Conservation (phyloP, 2,113 vertebrate species). For the Xenopus laevis region DNA sequence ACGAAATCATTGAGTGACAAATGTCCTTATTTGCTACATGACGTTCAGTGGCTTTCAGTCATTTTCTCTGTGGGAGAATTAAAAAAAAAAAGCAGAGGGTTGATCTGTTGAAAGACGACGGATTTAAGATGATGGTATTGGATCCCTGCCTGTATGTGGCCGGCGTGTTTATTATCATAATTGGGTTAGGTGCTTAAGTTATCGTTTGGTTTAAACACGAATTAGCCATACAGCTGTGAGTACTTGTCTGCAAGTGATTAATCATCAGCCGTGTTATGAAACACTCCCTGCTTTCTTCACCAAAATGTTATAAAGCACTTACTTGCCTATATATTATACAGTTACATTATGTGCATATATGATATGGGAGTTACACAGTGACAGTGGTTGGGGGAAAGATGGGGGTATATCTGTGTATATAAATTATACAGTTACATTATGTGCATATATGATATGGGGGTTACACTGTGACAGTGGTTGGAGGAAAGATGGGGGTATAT, state of each 20-base stretch:
- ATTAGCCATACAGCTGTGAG: slow-evolving; percentile 56
- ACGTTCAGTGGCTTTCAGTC: slow-evolving; percentile 22
- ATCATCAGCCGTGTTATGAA: slow-evolving; percentile 32
- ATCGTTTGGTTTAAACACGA: slow-evolving; percentile 62
- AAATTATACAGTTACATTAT: no score
- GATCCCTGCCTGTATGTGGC: slow-evolving; percentile 58
- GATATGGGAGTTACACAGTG: no score
- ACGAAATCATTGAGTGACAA: neutral
- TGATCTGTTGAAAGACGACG: slow-evolving; percentile 50
- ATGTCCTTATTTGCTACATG: neutral
- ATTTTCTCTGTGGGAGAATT: slow-evolving; percentile 48
- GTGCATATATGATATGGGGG: no score
- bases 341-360: no score
- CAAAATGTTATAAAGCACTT: no score
- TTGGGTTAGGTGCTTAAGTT: slow-evolving; percentile 59
- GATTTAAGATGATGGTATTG: slow-evolving; percentile 54
- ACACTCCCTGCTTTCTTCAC: no score
- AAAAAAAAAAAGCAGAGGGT: slow-evolving; percentile 45
- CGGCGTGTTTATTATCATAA: slow-evolving; percentile 54
- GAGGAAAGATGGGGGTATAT: no score
- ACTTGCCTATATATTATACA: no score
- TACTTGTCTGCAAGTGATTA: slow-evolving; percentile 47
- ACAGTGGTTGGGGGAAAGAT: no score
- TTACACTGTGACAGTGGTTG: no score
- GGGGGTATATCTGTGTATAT: no score